These are phyloP conservation scores for Epinephelus cyanopodus DNA, from an alignment of 2,113 vertebrate genomes.

Conservation along the genomic window DNA sequence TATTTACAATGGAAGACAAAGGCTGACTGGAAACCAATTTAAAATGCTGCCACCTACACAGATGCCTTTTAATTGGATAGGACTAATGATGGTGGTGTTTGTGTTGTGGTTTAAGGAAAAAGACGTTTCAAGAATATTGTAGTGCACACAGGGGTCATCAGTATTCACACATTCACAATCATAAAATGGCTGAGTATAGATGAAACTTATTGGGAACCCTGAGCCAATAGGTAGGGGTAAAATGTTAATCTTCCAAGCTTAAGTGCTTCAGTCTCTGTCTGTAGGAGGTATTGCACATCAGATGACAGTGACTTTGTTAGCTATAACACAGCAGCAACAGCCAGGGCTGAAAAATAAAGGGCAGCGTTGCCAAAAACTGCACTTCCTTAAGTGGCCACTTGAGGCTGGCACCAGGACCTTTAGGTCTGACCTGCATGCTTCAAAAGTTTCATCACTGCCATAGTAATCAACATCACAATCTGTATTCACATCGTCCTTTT, in stretches of 20 bases:
- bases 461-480: too few species aligned
- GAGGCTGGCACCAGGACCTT: too few species aligned
- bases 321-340: not conserved
- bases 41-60: conserved; percentile 35
- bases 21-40: conserved; percentile 33
- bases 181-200: not conserved
- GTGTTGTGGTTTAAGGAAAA: conserved; percentile 13
- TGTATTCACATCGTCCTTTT: too few species aligned
- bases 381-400: too few species aligned
- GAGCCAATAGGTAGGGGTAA: not conserved
- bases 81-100: not conserved
- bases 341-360: too few species aligned
- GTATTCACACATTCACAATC: not conserved
- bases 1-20: conserved; percentile 32
- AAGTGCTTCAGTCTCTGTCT: not conserved
- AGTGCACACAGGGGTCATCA: not conserved
- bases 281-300: not conserved
- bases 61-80: conserved; percentile 36
- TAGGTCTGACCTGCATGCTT: too few species aligned
- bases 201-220: not conserved
- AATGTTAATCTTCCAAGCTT: not conserved
- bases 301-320: not conserved
- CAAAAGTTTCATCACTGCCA: too few species aligned
- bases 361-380: too few species aligned
- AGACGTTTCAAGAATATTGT: conserved; percentile 5